Evolutionary conservation across 2,113 vertebrate species (phyloP), one percentile per base, ranked within the genome.

Genomic region (Mesembrinibis cayennensis): DNA sequence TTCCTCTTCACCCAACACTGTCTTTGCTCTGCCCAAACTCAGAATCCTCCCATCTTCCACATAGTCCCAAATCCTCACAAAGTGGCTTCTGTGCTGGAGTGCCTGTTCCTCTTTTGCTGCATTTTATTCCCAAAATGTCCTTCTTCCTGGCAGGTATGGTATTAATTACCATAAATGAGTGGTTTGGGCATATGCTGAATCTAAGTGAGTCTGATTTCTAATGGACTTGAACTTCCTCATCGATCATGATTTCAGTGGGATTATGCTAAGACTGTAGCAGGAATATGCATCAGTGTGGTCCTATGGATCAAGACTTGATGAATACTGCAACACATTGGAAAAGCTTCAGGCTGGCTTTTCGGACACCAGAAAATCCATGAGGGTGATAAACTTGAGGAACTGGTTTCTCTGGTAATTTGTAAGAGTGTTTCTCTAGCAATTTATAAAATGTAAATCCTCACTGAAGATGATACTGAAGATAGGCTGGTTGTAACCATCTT

Each of bases 241-340:
- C 17, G 29, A 52, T 87, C 26, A 4, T 49, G 3, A 65, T 83
- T 87, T 85, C 55, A 62, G 45, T 36, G 21, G 23, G 40, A 66
- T 71, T 87, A 53, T 87, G 49, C 4, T 22, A 47, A 77, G 1
- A 23, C n/a, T 76, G 15, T 69, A 55, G 25, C 26, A 77, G 42
- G 29, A 87, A 58, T 36, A n/a, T 15, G 10, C 30, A 63, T 30
- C 4, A 16, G 34, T 2, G 4, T 0, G 2, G 4, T 44, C 6
- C 26, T 53, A 0, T 61, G 27, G 67, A 76, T 80, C 16, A 47
- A 65, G 76, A 63, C 26, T 36, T 52, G 38, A 50, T 38, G 38
- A 81, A n/a, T 38, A 29, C 34, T 70, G 50, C 13, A 85, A 56
- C 11, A 17, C 3, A 18, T 22, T 38, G 53, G 61, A 79, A 76